Evolutionary conservation across 2,113 vertebrate species (phyloP), one percentile per base, ranked within the genome.

Genomic region (Anoplopoma fimbria): DNA sequence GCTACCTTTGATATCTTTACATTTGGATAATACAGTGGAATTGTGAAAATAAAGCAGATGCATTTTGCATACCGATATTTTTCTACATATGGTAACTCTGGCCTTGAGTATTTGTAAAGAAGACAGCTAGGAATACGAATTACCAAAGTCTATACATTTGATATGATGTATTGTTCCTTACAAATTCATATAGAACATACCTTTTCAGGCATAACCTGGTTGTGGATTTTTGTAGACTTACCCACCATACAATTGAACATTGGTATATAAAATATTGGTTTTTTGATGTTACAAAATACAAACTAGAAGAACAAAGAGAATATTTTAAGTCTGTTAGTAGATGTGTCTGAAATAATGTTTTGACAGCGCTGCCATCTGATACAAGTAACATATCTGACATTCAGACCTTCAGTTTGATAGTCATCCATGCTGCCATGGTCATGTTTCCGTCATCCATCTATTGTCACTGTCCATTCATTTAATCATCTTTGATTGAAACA

Each of bases 361-460:
- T 86, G 62, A 81, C 31, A 72, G 65, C 1, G 49, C 53, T 71
- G 62, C 65, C 65, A 72, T 75, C 53, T 69, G 27, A 53, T 33
- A 45, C 9, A 67, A 51, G 33, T 34, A 57, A 34, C 6, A 71
- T 53, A 68, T 36, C 29, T 79, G 62, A 81, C 47, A 65, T 58
- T 27, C 40, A 74, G 68, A 69, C 47, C 27, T 21, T 63, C 45
- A 73, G 55, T 81, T 58, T 80, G 61, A 76, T 68, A 47, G n/a
- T 63, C 36, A 79, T 79, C 36, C 42, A 38, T 62, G 6, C 63
- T 78, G 38, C 49, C 74, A 77, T 74, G 25, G 62, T 57, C 65
- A 57, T 57, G 57, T 36, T 63, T 27, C 63, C n/a, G 7, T 27
- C 68, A 36, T 15, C 25, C 63, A 38, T 38, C 1, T n/a, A 57